Evolutionary conservation across 1,140 invertebrate species (phyloP), one percentile per base, ranked within the genome.

Genomic region (Antheraea pernyi): DNA sequence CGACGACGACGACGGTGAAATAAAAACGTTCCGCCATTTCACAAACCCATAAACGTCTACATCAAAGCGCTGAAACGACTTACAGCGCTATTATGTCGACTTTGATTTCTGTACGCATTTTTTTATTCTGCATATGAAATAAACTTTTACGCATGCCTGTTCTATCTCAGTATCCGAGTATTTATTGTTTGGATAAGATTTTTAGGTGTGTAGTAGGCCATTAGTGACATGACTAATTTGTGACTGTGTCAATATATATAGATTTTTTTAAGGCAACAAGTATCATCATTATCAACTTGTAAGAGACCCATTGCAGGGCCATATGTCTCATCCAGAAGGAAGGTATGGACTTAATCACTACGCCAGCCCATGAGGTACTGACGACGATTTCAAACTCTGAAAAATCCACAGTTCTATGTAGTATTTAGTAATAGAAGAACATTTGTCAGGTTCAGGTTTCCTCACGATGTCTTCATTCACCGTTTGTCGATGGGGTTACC

Each of bases 21-120:
- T 83, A 80, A 85, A 81, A 82, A 78, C 71, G 69, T 79, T 80
- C 42, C 66, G 58, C 69, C 70, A 69, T 74, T 81, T 80, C 80
- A 81, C 75, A 79, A 66, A 63, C 71, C 67, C 61, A 75, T 79
- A 76, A 82, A 79, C 66, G 60, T 73, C 62, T 58, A 78, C 76
- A 79, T 81, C 73, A 77, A 78, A 82, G 68, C 19, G n/a, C 63
- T 59, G 48, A 62, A 73, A 75, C 73, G 68, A 36, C 65, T 69
- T 68, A 58, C 16, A 30, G 11, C 30, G 68, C 65, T 53, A 65
- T 70, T 68, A 68, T 66, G 61, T 63, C 46, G 58, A 72, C 73
- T 73, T 77, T 64, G 63, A 71, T 72, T 69, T 74, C 69, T 65
- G 48, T 62, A 61, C 48, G 36, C 60, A 46, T 36, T 60, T 67